A percentile compares a stretch with the other conserved stretches of the same genome.
Conservation (phyloP, 2,113 vertebrate species). For the Maylandia zebra region DNA sequence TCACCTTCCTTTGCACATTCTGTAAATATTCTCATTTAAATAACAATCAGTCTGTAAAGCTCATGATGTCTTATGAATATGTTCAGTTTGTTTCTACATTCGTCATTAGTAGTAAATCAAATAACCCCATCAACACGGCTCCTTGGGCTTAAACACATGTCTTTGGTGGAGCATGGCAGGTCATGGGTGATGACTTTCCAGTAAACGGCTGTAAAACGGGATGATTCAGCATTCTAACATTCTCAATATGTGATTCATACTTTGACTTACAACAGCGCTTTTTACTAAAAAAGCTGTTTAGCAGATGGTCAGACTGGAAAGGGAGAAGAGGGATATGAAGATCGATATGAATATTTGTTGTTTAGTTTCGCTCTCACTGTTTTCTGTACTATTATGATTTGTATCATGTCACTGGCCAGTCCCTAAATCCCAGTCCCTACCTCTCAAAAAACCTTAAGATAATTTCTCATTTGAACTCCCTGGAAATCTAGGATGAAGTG, state of each 20-base stretch:
- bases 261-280: neutral
- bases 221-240: neutral
- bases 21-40: neutral
- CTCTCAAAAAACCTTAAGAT: neutral
- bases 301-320: neutral
- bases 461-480: neutral
- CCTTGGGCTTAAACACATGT: neutral
- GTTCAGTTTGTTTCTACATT: neutral
- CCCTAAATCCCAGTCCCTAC: neutral
- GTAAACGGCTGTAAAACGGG: neutral
- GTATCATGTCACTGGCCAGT: neutral
- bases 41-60: neutral
- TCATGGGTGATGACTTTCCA: neutral
- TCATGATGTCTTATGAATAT: neutral
- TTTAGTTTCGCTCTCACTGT: neutral
- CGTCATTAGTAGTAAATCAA: neutral
- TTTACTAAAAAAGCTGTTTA: neutral
- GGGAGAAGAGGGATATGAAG: neutral
- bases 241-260: neutral
- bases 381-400: neutral
- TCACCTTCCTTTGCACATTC: neutral
- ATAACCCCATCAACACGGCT: neutral
- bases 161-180: neutral
- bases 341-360: neutral
- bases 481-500: neutral